Evolutionary conservation across 2,797 vertebrate species (phyloP), one percentile per base, ranked within the genome.

Genomic region (Spea hammondii): DNA sequence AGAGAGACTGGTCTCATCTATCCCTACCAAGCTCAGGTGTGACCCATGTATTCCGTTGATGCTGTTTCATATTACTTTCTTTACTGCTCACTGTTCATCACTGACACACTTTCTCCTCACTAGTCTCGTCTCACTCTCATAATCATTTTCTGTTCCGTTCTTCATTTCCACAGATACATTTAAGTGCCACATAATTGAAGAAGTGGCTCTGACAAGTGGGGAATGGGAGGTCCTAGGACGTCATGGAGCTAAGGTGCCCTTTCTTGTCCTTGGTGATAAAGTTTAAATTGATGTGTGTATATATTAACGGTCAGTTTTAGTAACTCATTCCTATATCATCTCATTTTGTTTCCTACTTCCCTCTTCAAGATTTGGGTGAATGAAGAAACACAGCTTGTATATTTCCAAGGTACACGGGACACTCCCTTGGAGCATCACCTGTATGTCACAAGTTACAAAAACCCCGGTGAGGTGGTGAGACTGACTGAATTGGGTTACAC

Each of bases 351-450:
- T 62, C 6, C 5, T 62, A 6, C 5, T 17, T 12, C 55, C 9
- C 5, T 17, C 6, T 62, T 62, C n/a, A 81, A 97, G 96, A 95
- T 97, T 87, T 96, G 94, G 94, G 96, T 97, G 84, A 95, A 96
- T 0, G 95, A 96, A 87, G 88, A 89, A 13, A 91, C 93, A 0
- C 94, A 93, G 88, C 83, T 96, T 86, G 94, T 97, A 79, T 97
- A 95, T 77, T 97, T 97, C 89, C 95, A 97, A 89, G 95, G 93
- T 74, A 97, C 95, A 0, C 94, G 90, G 87, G 95, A 97, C 90
- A 96, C 95, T 9, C 95, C 95, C 0, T 83, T 97, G 88, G 96
- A 97, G 86, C 96, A 97, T 67, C 96, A 97, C 84, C 94, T 97
- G 17, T 97, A 97, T 0, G 95, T 95, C 59, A 95, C 93, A 86